Conservation (phyloP, 2,113 vertebrate genomes). For the Oreochromis spilurus region DNA sequence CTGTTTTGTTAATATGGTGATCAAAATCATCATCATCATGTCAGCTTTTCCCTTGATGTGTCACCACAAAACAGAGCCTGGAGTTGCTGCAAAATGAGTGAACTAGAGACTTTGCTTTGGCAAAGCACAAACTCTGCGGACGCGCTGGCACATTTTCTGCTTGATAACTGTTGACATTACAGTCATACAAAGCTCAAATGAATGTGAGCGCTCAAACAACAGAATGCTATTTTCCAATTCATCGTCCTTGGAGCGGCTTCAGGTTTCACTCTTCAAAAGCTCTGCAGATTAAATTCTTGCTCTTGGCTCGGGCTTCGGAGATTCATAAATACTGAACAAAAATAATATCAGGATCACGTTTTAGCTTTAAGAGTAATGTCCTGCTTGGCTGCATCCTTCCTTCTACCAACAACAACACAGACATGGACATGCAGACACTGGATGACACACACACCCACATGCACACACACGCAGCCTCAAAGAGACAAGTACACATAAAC, state of each 20-base stretch:
- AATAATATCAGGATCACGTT: background rate
- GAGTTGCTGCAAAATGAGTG: background rate
- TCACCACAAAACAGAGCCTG: background rate
- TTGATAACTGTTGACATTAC: background rate
- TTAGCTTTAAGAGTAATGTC: background rate
- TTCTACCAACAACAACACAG: background rate
- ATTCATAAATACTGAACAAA: background rate
- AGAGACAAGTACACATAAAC: slow-evolving; percentile 37
- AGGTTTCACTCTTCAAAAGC: background rate
- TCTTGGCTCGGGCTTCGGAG: background rate
- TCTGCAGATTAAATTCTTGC: background rate
- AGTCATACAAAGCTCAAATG: background rate
- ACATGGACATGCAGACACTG: background rate
- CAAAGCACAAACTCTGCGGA: background rate
- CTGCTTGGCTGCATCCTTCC: background rate
- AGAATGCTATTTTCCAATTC: background rate
- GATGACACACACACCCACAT: background rate
- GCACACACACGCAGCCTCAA: background rate
- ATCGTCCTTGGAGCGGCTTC: background rate
- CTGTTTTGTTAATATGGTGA: background rate
- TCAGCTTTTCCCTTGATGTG: background rate
- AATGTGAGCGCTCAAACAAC: background rate
- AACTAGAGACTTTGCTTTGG: background rate
- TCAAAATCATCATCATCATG: background rate
- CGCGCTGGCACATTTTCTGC: background rate